phyloP scores from a whole-genome alignment of 2,888 invertebrate genomes.

The Cephus runcator region DNA sequence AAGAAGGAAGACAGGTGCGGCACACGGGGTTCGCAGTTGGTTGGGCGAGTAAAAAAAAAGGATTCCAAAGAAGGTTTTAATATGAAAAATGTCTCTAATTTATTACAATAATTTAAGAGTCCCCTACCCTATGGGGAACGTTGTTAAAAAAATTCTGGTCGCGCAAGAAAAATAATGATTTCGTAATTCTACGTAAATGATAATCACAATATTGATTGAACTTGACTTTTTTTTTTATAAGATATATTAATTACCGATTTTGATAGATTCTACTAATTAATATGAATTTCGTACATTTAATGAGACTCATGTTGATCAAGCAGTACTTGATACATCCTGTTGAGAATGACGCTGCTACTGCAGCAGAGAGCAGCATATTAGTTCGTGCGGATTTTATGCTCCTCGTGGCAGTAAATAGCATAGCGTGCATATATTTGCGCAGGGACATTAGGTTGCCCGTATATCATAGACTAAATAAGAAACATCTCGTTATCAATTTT shows the following conservation, averaged over 20 bases:
- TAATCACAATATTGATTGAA: background rate
- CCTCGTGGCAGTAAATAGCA: background rate
- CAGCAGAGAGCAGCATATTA: background rate
- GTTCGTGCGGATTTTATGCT: background rate
- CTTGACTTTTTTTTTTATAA: background rate
- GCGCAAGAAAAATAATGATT: background rate
- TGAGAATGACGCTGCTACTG: background rate
- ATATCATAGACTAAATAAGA: background rate
- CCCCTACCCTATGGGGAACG: slow-evolving; percentile 6
- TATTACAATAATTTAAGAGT: slow-evolving; percentile 30
- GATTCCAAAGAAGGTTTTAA: slow-evolving; percentile 21
- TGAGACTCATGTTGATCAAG: background rate
- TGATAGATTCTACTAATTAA: background rate
- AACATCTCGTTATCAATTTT: background rate
- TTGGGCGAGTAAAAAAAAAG: background rate
- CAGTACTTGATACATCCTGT: background rate
- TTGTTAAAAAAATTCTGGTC: background rate
- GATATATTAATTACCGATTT: background rate
- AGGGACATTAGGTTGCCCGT: background rate
- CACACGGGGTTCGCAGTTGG: background rate
- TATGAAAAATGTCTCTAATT: slow-evolving; percentile 28
- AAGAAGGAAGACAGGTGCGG: background rate
- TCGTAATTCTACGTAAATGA: background rate
- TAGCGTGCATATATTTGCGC: background rate
- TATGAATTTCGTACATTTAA: background rate